Percentiles rank a stretch among this genome's conserved stretches.
Evolutionary conservation across 2,888 invertebrate genomes (phyloP).

Genomic region (Dicyrtoma fusca): DNA sequence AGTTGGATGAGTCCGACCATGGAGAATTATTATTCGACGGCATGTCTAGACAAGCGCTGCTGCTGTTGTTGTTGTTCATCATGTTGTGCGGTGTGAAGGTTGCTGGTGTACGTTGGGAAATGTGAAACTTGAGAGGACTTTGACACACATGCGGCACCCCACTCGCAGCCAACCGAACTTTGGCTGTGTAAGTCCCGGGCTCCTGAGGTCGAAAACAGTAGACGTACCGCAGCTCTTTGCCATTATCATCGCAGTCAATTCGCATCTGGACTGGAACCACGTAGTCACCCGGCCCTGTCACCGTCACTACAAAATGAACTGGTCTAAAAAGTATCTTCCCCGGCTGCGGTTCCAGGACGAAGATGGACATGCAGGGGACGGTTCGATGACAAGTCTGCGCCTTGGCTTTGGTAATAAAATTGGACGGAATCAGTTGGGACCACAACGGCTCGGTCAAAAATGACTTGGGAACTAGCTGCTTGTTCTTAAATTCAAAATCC

Average conservation of each 20-base stretch:
- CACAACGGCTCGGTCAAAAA: slow-evolving; percentile 28
- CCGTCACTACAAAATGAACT: slow-evolving; percentile 28
- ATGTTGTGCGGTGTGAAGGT: neutral
- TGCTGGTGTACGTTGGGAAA: neutral
- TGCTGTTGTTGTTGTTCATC: too few relatives aligned
- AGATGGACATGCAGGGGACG: neutral
- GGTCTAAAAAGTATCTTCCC: slow-evolving; percentile 32
- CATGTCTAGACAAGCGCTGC: too few relatives aligned
- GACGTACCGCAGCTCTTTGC: slow-evolving; percentile 32
- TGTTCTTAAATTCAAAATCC: slow-evolving; percentile 20
- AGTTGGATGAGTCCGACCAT: too few relatives aligned
- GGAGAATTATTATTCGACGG: too few relatives aligned
- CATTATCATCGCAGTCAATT: slow-evolving; percentile 21
- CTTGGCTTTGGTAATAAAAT: slow-evolving; percentile 27
- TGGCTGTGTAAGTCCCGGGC: slow-evolving; percentile 26
- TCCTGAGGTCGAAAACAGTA: slow-evolving; percentile 32
- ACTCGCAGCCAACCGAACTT: slow-evolving; percentile 29
- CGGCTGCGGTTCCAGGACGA: slow-evolving; percentile 31
- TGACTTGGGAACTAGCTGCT: slow-evolving; percentile 24
- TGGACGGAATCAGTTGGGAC: slow-evolving; percentile 32
- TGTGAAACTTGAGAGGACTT: slow-evolving; percentile 29
- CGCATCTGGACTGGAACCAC: slow-evolving; percentile 24
- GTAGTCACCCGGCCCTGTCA: slow-evolving; percentile 28
- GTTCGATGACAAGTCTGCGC: neutral
- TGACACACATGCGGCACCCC: slow-evolving; percentile 30